These are phyloP conservation scores for Premnoplex brunnescens DNA, from an alignment of 2,797 vertebrate genomes.

Conservation along the genomic window DNA sequence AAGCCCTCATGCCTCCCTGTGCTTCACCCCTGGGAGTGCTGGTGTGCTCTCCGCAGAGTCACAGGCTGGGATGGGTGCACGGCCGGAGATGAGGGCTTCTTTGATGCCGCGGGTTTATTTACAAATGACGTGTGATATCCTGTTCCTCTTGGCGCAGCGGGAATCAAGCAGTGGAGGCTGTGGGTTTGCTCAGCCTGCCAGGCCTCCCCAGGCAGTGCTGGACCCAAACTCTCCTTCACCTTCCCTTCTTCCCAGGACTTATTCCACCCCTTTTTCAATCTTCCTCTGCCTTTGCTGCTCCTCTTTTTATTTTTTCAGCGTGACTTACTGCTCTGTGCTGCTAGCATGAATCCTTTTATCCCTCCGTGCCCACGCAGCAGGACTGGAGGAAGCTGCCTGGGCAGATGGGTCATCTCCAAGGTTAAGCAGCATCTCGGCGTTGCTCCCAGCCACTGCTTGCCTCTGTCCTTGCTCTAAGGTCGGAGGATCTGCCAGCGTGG, in stretches of 20 bases:
- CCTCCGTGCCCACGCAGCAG: background rate
- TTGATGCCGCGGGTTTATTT: background rate
- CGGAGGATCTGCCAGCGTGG: background rate
- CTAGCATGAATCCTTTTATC: background rate
- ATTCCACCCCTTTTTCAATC: background rate
- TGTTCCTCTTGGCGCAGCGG: background rate
- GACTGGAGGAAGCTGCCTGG: slow-evolving; percentile 5
- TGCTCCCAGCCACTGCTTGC: background rate
- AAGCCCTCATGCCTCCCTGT: rapidly evolving
- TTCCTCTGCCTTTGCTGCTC: background rate
- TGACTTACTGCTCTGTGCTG: background rate
- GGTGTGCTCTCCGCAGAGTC: background rate
- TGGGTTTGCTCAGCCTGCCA: background rate
- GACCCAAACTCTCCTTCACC: background rate
- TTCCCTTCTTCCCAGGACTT: background rate
- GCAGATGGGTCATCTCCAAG: slow-evolving; percentile 49
- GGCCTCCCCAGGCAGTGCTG: background rate
- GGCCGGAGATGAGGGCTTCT: background rate
- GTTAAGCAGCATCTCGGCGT: slow-evolving; percentile 40
- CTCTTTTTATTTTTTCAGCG: background rate
- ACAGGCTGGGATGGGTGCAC: rapidly evolving
- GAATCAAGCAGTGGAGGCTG: background rate
- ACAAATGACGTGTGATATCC: background rate
- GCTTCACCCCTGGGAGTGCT: rapidly evolving
- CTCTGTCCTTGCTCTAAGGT: background rate